These are phyloP conservation scores for Xestia c-nigrum DNA, from an alignment of 2,888 invertebrate genomes.

Conservation along the genomic window DNA sequence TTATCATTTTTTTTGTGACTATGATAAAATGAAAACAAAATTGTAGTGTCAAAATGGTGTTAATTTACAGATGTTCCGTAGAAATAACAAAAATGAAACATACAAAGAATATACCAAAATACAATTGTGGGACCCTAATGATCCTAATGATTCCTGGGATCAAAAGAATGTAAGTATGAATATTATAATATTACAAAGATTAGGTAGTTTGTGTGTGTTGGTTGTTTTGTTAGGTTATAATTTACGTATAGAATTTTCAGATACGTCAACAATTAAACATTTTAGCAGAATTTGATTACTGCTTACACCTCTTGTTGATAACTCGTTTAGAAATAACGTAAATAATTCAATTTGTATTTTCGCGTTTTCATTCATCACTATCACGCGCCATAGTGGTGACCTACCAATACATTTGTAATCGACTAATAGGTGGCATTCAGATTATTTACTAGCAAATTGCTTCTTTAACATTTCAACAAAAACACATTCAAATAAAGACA, in stretches of 20 bases:
- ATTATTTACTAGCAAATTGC: neutral
- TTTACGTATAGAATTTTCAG: neutral
- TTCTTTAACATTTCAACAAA: neutral
- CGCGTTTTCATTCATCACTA: neutral
- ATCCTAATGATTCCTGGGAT: slow-evolving; percentile 61
- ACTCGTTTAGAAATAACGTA: slow-evolving; percentile 18
- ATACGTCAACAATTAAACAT: neutral
- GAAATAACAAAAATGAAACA: slow-evolving; percentile 77
- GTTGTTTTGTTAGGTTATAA: slow-evolving; percentile 28
- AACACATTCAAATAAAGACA: neutral
- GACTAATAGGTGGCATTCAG: slow-evolving; percentile 11
- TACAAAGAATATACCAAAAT: slow-evolving; percentile 76
- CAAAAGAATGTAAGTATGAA: slow-evolving; percentile 69
- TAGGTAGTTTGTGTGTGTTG: neutral
- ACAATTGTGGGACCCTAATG: slow-evolving; percentile 73
- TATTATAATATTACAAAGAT: neutral
- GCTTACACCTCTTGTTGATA: neutral
- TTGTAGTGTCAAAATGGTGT: slow-evolving; percentile 66
- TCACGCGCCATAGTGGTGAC: slow-evolving; percentile 27
- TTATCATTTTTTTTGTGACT: slow-evolving; percentile 25
- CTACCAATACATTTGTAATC: neutral
- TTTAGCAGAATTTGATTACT: neutral
- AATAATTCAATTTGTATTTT: neutral
- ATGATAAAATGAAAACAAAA: slow-evolving; percentile 53
- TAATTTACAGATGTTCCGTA: slow-evolving; percentile 80